Conservation (phyloP, 2,888 invertebrate genomes). For the Cheilosia pagana region DNA sequence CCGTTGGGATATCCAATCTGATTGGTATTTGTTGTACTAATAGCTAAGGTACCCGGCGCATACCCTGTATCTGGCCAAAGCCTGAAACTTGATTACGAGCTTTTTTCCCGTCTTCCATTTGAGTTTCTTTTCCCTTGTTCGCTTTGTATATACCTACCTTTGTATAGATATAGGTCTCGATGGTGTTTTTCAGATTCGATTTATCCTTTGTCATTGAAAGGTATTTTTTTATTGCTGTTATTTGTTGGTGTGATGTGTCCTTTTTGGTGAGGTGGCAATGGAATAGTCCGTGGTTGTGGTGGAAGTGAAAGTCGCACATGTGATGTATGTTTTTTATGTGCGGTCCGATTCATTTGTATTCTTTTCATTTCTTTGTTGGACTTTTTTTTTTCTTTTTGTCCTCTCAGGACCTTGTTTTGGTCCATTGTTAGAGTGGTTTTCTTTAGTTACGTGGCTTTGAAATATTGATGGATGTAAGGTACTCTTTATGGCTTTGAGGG, state of each 20-base stretch:
- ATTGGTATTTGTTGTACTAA: slow-evolving; percentile 75
- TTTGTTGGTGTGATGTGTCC: slow-evolving; percentile 22
- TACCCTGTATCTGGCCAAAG: slow-evolving; percentile 5
- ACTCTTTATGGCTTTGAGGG: neutral
- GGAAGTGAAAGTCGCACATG: slow-evolving; percentile 38
- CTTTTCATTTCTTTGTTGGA: slow-evolving; percentile 30
- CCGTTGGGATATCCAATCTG: slow-evolving; percentile 68
- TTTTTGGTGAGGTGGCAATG: slow-evolving; percentile 37
- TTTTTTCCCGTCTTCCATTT: slow-evolving; percentile 41
- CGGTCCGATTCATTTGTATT: slow-evolving; percentile 58
- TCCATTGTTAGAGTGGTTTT: slow-evolving; percentile 24
- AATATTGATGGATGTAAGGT: neutral
- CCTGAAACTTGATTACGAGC: slow-evolving; percentile 66
- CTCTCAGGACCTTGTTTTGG: slow-evolving; percentile 23
- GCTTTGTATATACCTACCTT: neutral
- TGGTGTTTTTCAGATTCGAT: slow-evolving; percentile 52
- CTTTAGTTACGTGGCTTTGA: slow-evolving; percentile 2
- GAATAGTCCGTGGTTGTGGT: neutral
- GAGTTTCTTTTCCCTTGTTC: slow-evolving; percentile 12
- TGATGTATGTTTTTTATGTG: slow-evolving; percentile 15
- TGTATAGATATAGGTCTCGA: slow-evolving; percentile 6
- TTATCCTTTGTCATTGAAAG: slow-evolving; percentile 42
- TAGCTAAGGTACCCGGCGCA: slow-evolving; percentile 44
- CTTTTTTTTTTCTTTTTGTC: neutral
- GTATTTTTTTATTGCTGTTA: slow-evolving; percentile 10